Evolutionary conservation across 2,113 vertebrate genomes (phyloP), one percentile per base, ranked within the genome.

Genomic region (Rhinogobius similis): DNA sequence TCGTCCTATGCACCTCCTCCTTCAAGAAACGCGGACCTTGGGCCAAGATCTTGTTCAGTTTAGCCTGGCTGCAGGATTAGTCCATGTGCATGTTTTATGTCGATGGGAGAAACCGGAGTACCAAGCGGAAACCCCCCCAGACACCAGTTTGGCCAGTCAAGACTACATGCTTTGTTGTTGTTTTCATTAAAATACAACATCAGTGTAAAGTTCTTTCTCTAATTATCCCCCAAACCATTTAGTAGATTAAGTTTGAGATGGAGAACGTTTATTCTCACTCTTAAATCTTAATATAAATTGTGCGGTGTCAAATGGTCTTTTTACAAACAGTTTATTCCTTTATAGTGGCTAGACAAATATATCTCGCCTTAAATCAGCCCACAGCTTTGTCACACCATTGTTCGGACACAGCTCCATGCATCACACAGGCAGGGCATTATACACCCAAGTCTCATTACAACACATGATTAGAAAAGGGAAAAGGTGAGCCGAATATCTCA

Each of bases 401-500:
- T 53, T 36, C 8, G 18, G 59, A 36, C 62, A 50, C 62, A 59
- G 68, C 65, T 70, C 63, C 66, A 81, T 78, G 81, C 73, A 81
- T 84, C 78, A 75, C 62, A 61, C 29, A 76, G 75, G 75, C 76
- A 87, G 78, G 58, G 67, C 75, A 65, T 70, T 84, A n/a, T n/a
- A 73, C 63, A 63, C 39, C 52, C 50, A 59, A 58, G 44, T 13
- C 62, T 66, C 67, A 79, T 83, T 74, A 82, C 67, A 65, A 75
- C 56, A 72, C 32, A 27, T 62, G 68, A 84, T 87, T 77, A 76
- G 67, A 65, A 61, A 70, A 74, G 53, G 67, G 61, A 68, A n/a
- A 82, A 85, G 75, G 41, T 62, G 73, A 83, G 69, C 59, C 39
- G 81, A 86, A 82, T 83, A 74, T 66, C 77, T 86, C 78, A 79